Percentiles rank a stretch among this genome's conserved stretches.
phyloP scores from a whole-genome alignment of 2,888 invertebrate species.

The Metellina segmentata region DNA sequence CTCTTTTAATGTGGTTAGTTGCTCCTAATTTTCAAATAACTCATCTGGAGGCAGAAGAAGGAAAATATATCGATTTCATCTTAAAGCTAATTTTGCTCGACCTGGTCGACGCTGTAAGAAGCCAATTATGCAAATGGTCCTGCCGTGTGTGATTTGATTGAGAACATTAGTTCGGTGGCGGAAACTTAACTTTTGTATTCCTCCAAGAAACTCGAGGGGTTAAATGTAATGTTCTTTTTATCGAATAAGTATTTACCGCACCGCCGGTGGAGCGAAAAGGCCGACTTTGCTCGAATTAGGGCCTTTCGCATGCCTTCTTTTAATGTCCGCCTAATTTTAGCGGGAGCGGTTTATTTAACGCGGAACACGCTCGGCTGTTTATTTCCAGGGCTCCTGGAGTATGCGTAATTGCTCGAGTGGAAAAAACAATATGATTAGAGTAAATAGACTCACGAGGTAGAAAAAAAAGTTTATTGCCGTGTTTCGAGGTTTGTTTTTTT shows the following conservation, averaged over 20 bases:
- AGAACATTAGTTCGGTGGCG: constrained; percentile 9
- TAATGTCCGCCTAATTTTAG: constrained; percentile 2
- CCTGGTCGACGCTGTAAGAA: constrained; percentile 5
- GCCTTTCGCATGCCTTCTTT: background rate
- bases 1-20: background rate
- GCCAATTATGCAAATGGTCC: constrained; percentile 41
- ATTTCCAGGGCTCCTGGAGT: background rate
- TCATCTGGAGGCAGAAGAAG: background rate
- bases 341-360: constrained; percentile 6
- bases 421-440: background rate
- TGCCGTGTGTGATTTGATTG: constrained; percentile 35
- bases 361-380: background rate
- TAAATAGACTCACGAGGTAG: background rate
- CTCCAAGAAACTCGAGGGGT: background rate
- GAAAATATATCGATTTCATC: constrained; percentile 30
- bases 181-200: background rate
- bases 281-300: background rate
- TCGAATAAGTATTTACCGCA: constrained; percentile 33
- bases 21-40: constrained; percentile 8
- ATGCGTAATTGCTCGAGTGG: background rate
- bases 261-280: background rate
- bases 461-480: background rate
- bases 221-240: constrained; percentile 31
- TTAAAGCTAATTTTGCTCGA: constrained; percentile 10
- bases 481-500: background rate